phyloP scores from a whole-genome alignment of 2,113 vertebrate genomes.

The Syngnathus scovelli region DNA sequence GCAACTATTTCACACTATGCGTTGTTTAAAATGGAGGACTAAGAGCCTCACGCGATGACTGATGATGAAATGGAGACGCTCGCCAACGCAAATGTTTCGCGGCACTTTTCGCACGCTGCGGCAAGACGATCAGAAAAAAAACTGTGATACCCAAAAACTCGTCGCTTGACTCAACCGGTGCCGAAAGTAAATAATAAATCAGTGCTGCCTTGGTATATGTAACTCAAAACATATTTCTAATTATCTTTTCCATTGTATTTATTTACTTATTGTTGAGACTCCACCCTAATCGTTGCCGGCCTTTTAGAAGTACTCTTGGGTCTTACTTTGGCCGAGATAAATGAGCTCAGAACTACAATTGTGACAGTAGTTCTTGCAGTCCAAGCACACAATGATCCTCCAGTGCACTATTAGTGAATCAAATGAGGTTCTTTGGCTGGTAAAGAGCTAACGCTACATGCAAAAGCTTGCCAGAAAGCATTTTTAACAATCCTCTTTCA shows the following conservation, averaged over 20 bases:
- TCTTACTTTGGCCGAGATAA: background rate
- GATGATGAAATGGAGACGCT: constrained; percentile 2
- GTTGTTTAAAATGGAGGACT: background rate
- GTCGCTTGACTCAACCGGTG: background rate
- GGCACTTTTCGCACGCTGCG: background rate
- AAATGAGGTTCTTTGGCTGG: background rate
- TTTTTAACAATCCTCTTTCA: background rate
- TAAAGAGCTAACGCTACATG: background rate
- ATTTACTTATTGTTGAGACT: too few relatives aligned
- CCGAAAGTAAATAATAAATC: too few relatives aligned
- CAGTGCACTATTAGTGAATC: background rate
- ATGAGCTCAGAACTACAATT: background rate
- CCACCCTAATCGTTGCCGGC: too few relatives aligned
- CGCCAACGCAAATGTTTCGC: background rate
- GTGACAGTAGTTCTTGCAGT: background rate
- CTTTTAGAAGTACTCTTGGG: background rate
- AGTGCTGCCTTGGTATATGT: background rate
- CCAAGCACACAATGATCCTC: background rate
- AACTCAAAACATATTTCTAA: background rate
- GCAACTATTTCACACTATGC: background rate
- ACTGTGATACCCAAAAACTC: background rate
- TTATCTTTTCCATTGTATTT: background rate
- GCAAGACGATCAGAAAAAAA: background rate
- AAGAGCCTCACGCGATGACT: background rate
- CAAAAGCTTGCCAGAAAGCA: background rate